phyloP scores from a whole-genome alignment of 2,113 vertebrate species.

The Thamnophis sirtalis region DNA sequence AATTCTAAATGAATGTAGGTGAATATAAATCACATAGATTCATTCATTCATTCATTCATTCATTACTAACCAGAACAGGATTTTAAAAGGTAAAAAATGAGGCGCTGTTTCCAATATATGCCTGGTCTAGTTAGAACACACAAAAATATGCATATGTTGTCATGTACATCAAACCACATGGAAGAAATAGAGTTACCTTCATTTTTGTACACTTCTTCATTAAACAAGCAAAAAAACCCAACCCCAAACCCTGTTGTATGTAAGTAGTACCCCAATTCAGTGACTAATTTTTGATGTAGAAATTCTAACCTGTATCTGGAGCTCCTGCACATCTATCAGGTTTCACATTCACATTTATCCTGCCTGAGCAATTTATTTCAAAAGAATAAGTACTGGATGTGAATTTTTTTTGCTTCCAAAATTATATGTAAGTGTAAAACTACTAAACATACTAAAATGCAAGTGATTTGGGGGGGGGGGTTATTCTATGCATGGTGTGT shows the following conservation, averaged over 20 bases:
- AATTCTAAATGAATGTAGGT: not conserved
- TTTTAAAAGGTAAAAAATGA: conserved; percentile 42
- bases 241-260: not conserved
- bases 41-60: not conserved
- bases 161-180: not conserved
- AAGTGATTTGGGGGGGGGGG: not conserved
- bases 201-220: not conserved
- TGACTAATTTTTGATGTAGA: not conserved
- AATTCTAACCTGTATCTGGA: not conserved
- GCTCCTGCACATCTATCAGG: not conserved
- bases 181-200: not conserved
- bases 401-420: not conserved
- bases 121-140: conserved; percentile 16
- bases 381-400: not conserved
- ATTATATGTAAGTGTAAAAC: not conserved
- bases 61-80: not conserved
- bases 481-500: not conserved
- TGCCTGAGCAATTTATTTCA: not conserved
- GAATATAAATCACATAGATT: not conserved
- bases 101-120: conserved; percentile 13
- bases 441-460: not conserved
- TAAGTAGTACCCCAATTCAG: not conserved
- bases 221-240: not conserved
- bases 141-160: not conserved
- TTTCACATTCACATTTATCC: not conserved